These are phyloP conservation scores for Adelphocoris suturalis DNA, from an alignment of 2,888 invertebrate genomes.

Conservation along the genomic window DNA sequence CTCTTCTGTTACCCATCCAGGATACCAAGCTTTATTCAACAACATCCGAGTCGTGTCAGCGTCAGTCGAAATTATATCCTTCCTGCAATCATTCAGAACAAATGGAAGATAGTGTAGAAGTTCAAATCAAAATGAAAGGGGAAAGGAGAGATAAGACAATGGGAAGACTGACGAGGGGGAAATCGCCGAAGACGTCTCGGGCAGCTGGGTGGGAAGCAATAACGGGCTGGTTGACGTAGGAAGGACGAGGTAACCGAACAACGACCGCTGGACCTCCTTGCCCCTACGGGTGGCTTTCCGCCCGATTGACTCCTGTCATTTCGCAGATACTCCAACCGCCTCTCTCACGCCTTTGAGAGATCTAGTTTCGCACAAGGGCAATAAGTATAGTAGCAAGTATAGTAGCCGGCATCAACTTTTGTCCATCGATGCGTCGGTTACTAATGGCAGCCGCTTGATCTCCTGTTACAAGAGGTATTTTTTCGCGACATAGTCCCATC, in stretches of 20 bases:
- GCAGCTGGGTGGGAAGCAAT: slow-evolving; percentile 17
- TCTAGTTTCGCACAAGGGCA: too few species aligned
- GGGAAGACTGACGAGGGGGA: background rate
- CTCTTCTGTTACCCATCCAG: background rate
- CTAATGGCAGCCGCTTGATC: too few species aligned
- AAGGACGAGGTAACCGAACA: background rate
- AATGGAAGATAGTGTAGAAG: background rate
- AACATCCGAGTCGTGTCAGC: background rate
- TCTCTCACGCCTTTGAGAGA: background rate
- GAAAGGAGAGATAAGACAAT: slow-evolving; percentile 19
- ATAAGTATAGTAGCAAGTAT: too few species aligned
- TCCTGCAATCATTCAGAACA: slow-evolving; percentile 1
- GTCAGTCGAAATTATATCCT: background rate
- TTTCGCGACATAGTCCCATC: too few species aligned
- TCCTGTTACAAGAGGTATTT: too few species aligned
- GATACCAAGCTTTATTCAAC: background rate
- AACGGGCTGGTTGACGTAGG: slow-evolving; percentile 5
- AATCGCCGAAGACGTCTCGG: background rate
- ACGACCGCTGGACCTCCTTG: background rate
- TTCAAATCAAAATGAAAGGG: slow-evolving; percentile 16
- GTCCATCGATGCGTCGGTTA: background rate
- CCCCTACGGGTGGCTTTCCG: background rate
- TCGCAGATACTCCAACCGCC: slow-evolving; percentile 12
- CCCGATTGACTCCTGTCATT: slow-evolving; percentile 26
- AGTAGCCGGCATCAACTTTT: background rate